A percentile compares a stretch with the other conserved stretches of the same genome.
These are phyloP conservation scores for Scaptomyza hsui DNA, from an alignment of 1,140 invertebrate genomes.

Conservation along the genomic window DNA sequence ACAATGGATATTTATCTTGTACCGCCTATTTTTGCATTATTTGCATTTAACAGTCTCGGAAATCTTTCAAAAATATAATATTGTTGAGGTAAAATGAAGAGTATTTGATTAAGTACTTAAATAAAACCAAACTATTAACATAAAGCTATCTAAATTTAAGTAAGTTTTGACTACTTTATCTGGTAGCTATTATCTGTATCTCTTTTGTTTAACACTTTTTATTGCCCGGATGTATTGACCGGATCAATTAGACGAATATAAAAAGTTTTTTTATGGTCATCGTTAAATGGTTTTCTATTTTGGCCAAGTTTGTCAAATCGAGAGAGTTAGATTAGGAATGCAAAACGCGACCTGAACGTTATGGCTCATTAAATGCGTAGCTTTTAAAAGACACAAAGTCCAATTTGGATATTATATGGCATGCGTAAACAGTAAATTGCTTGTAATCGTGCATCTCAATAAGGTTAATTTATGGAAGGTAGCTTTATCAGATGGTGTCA, in stretches of 20 bases:
- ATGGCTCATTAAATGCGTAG: conserved; percentile 73
- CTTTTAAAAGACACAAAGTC: conserved; percentile 32
- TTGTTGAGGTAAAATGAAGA: too few relatives aligned
- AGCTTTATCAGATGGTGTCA: conserved; percentile 67
- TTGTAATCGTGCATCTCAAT: conserved; percentile 70
- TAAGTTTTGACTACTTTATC: not conserved
- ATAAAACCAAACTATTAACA: too few relatives aligned
- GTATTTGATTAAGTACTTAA: too few relatives aligned
- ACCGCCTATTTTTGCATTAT: conserved; percentile 36
- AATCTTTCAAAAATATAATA: too few relatives aligned
- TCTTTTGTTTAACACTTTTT: conserved; percentile 42
- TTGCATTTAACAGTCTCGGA: too few relatives aligned
- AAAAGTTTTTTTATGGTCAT: conserved; percentile 56
- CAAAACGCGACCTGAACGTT: conserved; percentile 49
- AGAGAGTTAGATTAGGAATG: conserved; percentile 40
- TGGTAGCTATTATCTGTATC: not conserved
- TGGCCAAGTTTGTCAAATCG: conserved; percentile 37
- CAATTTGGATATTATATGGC: conserved; percentile 63
- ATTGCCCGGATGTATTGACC: conserved; percentile 60
- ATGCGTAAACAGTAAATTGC: conserved; percentile 74
- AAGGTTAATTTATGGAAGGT: conserved; percentile 52
- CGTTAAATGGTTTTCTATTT: conserved; percentile 60
- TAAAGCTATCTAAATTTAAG: not conserved
- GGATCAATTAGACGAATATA: conserved; percentile 65
- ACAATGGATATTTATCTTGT: conserved; percentile 21